Evolutionary conservation across 53 echinoderm and acorn worm genomes (phyloP), one percentile per base, ranked within the genome.

Genomic region (Henricia sp.): DNA sequence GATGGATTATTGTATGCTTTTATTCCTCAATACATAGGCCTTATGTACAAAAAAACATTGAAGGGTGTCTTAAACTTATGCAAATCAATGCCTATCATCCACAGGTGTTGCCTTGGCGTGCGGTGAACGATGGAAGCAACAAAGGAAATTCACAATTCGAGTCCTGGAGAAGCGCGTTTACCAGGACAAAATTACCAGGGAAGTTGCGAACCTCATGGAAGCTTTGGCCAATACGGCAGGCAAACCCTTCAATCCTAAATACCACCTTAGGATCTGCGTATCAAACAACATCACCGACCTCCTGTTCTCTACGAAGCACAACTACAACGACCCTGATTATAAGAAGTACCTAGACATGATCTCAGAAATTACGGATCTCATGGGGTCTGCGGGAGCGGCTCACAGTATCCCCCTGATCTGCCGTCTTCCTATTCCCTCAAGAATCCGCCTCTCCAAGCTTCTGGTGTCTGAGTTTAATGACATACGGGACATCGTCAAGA

Each of bases 251-350:
- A 71, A 77, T 20, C 88, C 92, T 1, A 37, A 50, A 17, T 3
- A 25, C 1, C 50, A 84, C 34, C 37, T 88, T 0, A 76, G 21
- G 13, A 30, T 36, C 14, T 71, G 77, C 16, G 64, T 88, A n/a
- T 84, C 92, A 0, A 91, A 91, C 50, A 71, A 84, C 51, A 91
- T 88, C 12, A 84, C 85, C 57, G 40, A 69, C 21, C 37, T 91
- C 2, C 84, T 88, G 16, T 85, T 84, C 56, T 77, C 71, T 20
- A 84, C 70, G 16, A 77, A 71, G 32, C 88, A 88, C 51, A 35
- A 52, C 14, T 91, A 91, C 52, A 40, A 40, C 0, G 88, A 88
- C 37, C 66, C 44, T 1, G 71, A 88, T 16, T 88, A 88, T 82
- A 70, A 44, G 34, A 52, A 5, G 20, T 67, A 82, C 20, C 58